Evolutionary conservation across 2,113 vertebrate genomes (phyloP).

Genomic region (Chaetodon trifascialis): DNA sequence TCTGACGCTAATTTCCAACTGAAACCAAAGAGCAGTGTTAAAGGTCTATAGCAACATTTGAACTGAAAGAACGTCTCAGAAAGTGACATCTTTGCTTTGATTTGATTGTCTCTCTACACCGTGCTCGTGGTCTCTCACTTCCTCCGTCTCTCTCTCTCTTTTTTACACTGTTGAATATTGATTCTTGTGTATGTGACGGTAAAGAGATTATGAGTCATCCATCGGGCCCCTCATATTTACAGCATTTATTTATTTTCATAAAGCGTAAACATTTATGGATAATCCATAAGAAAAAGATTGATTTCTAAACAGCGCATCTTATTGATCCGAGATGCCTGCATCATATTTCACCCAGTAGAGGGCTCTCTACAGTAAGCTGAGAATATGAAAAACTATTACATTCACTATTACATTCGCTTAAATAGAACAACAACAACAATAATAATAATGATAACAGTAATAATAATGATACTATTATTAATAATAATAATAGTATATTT

Average conservation of each 20-base stretch:
- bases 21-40: neutral
- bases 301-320: neutral
- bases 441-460: neutral
- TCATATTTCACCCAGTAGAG: slow-evolving; percentile 76
- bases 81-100: neutral
- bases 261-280: neutral
- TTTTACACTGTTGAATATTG: neutral
- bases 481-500: neutral
- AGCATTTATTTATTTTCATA: neutral
- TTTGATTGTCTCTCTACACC: neutral
- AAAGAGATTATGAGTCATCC: neutral
- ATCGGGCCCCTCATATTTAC: neutral
- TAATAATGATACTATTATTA: too few relatives aligned
- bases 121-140: neutral
- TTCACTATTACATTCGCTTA: neutral
- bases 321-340: neutral
- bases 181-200: neutral
- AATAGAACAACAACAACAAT: neutral
- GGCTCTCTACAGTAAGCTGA: slow-evolving; percentile 64
- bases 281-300: neutral
- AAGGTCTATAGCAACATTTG: too few relatives aligned
- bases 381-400: neutral
- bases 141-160: neutral
- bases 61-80: neutral
- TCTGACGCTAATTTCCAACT: neutral